Percentiles rank a stretch among this genome's conserved stretches.
phyloP scores from a whole-genome alignment of 1,140 invertebrate species.

The Trichonephila inaurata region DNA sequence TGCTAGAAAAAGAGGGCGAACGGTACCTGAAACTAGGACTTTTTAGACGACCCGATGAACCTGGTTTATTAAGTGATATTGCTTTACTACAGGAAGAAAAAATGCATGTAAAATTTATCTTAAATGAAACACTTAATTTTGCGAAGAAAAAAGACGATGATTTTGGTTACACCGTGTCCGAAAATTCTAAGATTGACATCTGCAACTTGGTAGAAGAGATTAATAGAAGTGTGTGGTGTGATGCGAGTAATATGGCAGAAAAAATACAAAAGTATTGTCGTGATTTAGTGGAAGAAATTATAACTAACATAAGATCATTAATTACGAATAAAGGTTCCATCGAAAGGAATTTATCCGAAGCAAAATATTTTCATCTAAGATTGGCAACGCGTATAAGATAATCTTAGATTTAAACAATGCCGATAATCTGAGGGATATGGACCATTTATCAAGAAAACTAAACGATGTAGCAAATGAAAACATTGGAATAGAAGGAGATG shows the following conservation, averaged over 20 bases:
- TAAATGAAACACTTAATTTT: slow-evolving; percentile 21
- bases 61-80: slow-evolving; percentile 1
- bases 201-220: slow-evolving; percentile 24
- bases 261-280: slow-evolving; percentile 1
- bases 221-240: not conserved
- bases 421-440: not conserved
- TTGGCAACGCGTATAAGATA: not conserved
- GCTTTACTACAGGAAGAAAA: not conserved
- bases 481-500: not conserved
- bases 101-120: not conserved
- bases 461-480: not conserved
- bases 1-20: not conserved
- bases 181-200: slow-evolving; percentile 37
- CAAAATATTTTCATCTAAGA: too few species aligned
- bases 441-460: not conserved
- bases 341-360: not conserved
- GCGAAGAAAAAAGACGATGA: not conserved
- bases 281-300: not conserved
- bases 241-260: not conserved
- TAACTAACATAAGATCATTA: not conserved
- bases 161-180: slow-evolving; percentile 15
- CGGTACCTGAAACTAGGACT: not conserved
- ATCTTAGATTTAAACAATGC: not conserved
- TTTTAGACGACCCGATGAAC: slow-evolving; percentile 13
- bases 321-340: not conserved